Evolutionary conservation across 2,888 invertebrate species (phyloP).

Genomic region (Chelonus formosanus): DNA sequence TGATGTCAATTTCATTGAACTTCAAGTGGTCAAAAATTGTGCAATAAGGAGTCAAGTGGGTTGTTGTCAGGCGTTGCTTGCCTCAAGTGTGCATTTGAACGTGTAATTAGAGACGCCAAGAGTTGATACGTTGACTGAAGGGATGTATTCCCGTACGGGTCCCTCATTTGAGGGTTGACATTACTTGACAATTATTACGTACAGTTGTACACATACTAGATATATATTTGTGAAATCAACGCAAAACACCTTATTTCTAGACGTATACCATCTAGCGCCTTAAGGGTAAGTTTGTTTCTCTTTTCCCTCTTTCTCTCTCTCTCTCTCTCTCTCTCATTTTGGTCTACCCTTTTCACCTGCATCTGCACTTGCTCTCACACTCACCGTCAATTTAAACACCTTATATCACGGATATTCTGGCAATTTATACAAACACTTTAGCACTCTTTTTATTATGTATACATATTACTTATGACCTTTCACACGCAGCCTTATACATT

Average conservation of each 20-base stretch:
- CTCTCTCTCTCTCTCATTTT: neutral
- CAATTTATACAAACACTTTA: no score
- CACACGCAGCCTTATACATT: neutral
- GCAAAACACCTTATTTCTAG: neutral
- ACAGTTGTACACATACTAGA: neutral
- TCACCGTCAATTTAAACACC: neutral
- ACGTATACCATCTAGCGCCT: slow-evolving; percentile 29
- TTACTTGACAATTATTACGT: slow-evolving; percentile 12
- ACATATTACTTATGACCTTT: neutral
- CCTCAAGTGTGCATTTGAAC: slow-evolving; percentile 28
- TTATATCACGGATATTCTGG: no score
- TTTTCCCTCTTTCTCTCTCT: slow-evolving; percentile 3
- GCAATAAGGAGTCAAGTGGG: slow-evolving; percentile 32
- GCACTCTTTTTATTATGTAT: neutral
- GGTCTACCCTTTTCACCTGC: neutral
- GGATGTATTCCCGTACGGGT: slow-evolving; percentile 28
- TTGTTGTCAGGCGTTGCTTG: slow-evolving; percentile 39
- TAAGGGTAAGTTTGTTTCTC: slow-evolving; percentile 29
- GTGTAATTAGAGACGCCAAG: slow-evolving; percentile 25
- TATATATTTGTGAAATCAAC: slow-evolving; percentile 17
- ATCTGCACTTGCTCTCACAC: neutral
- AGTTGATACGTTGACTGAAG: slow-evolving; percentile 14
- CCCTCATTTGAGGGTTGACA: slow-evolving; percentile 33
- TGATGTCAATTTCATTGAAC: slow-evolving; percentile 3
- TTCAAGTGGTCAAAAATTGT: slow-evolving; percentile 13